Evolutionary conservation across 2,888 invertebrate genomes (phyloP).

Genomic region (Pseudococcus longispinus): DNA sequence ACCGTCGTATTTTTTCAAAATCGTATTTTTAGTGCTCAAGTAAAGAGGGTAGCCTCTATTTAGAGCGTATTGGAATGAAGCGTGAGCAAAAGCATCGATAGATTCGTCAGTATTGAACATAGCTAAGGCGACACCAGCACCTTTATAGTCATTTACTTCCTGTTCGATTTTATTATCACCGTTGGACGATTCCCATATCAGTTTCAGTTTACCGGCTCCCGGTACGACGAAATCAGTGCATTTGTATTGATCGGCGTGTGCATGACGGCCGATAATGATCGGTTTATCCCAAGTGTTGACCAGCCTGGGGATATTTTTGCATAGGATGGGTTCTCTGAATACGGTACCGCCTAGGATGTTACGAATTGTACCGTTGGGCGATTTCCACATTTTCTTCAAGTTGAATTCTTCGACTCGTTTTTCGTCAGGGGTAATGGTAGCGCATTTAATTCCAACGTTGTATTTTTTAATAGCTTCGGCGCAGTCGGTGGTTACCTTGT

Average conservation of each 20-base stretch:
- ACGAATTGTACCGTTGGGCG: constrained; percentile 87
- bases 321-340: constrained; percentile 86
- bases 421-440: constrained; percentile 98
- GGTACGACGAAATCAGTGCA: constrained; percentile 97
- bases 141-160: constrained; percentile 83
- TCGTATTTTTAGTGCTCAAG: constrained; percentile 96
- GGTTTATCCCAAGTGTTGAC: constrained; percentile 95
- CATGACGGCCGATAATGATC: constrained; percentile 98
- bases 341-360: constrained; percentile 85
- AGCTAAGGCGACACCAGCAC: constrained; percentile 88
- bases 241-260: constrained; percentile 95
- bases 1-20: constrained; percentile 94
- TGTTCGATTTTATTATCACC: constrained; percentile 69
- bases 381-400: constrained; percentile 89
- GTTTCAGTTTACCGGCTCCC: constrained; percentile 84
- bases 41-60: constrained; percentile 86
- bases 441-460: constrained; percentile 98
- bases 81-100: constrained; percentile 92
- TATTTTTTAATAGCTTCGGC: constrained; percentile 96
- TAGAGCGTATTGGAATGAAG: constrained; percentile 90
- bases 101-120: constrained; percentile 97
- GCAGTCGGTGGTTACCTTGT: constrained; percentile 95
- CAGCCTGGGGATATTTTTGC: constrained; percentile 92
- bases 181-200: constrained; percentile 77
- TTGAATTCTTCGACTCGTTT: constrained; percentile 91